Conservation (phyloP, 1,140 invertebrate species). For the Camponotus vicinus region DNA sequence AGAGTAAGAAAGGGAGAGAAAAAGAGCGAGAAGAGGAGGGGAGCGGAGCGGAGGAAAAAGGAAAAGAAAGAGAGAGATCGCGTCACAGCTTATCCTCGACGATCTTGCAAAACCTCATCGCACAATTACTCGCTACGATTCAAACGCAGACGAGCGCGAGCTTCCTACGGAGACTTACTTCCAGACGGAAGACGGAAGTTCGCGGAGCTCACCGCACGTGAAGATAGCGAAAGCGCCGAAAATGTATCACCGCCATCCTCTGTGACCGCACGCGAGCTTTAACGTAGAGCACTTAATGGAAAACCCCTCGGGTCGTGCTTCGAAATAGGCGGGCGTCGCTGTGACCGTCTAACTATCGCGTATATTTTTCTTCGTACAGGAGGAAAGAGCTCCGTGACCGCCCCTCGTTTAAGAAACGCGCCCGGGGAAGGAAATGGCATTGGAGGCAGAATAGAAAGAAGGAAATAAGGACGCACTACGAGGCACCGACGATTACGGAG, state of each 20-base stretch:
- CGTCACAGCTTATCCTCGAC: constrained; percentile 58
- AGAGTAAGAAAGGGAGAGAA: constrained; percentile 2
- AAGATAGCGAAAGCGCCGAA: constrained; percentile 43
- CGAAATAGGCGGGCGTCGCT: constrained; percentile 41
- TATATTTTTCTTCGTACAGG: constrained; percentile 62
- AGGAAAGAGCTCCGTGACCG: constrained; percentile 71
- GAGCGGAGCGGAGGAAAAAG: neutral
- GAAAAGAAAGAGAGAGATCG: neutral
- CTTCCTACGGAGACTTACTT: neutral
- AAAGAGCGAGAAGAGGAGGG: neutral
- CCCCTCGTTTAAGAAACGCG: constrained; percentile 78
- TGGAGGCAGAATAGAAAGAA: constrained; percentile 62
- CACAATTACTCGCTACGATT: constrained; percentile 56
- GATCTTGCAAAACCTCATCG: constrained; percentile 6
- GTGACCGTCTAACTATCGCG: constrained; percentile 57
- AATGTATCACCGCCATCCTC: constrained; percentile 46
- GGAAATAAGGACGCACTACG: constrained; percentile 63
- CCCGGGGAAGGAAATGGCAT: neutral
- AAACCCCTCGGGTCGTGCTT: constrained; percentile 65
- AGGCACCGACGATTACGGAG: constrained; percentile 77
- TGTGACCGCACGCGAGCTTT: constrained; percentile 65
- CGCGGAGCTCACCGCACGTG: neutral
- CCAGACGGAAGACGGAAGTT: constrained; percentile 6
- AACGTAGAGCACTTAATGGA: constrained; percentile 76
- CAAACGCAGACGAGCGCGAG: constrained; percentile 45